Evolutionary conservation across 2,113 vertebrate species (phyloP), one percentile per base, ranked within the genome.

Genomic region (Sula dactylatra): DNA sequence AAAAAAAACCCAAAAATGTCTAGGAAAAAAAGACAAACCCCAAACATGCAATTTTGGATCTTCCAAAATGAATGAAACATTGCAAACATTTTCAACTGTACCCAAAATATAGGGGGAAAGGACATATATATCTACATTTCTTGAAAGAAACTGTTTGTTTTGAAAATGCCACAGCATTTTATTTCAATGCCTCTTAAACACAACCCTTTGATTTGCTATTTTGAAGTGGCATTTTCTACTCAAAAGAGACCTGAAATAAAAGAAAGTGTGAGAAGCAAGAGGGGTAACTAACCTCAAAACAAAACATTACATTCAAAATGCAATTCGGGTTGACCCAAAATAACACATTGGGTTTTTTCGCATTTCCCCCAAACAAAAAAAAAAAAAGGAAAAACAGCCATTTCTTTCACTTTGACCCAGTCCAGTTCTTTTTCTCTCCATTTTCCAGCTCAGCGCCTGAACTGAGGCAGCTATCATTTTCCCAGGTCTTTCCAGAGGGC

Each of bases 221-320:
- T 85, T 85, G 54, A 94, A 92, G 85, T 80, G 66, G 78, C 71
- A 50, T 82, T 95, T 93, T 76, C 78, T 78, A 82, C 74, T 96
- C 84, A 86, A 81, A 55, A 89, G 76, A 86, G 62, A 66, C 44
- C 65, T 91, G 87, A 93, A 96, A 94, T 79, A 77, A 72, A 93
- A 96, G 91, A 81, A 96, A 88, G 78, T 85, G 93, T 94, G 67
- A 88, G 74, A 85, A 96, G 74, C 74, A 32, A 76, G 90, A 85
- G 25, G 54, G 67, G 54, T 40, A 82, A 91, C 73, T 82, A 90
- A 95, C 94, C 90, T 95, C 90, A 82, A 95, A 93, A 49, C 58
- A 93, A 95, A 96, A 79, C 31, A 55, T 65, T 76, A 82, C 62
- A 82, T 80, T 91, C 95, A 94, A 77, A 91, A 91, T 27, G 47